A percentile compares a stretch with the other conserved stretches of the same genome.
Conservation (phyloP, 2,113 vertebrate species). For the Zosterops japonicus region DNA sequence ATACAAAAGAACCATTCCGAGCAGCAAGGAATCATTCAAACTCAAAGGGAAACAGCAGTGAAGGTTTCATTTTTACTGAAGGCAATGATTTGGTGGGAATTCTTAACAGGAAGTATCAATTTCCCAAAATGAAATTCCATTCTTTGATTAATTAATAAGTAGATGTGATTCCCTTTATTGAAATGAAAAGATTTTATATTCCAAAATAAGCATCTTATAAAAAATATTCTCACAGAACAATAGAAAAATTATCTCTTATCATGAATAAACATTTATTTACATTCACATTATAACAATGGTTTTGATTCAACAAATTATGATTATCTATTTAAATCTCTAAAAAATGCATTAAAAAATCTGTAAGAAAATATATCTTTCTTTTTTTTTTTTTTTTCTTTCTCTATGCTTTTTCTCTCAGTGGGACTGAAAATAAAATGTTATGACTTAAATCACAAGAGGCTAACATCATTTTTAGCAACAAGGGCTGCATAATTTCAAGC, state of each 20-base stretch:
- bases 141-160: constrained; percentile 72
- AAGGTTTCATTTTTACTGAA: constrained; percentile 58
- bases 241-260: constrained; percentile 48
- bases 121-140: constrained; percentile 66
- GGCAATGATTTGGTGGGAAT: constrained; percentile 57
- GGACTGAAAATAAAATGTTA: constrained; percentile 92
- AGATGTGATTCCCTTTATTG: constrained; percentile 58
- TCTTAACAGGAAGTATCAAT: constrained; percentile 61
- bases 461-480: constrained; percentile 93
- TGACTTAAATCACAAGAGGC: constrained; percentile 98
- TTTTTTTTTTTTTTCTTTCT: constrained; percentile 79
- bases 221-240: constrained; percentile 1
- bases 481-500: constrained; percentile 90
- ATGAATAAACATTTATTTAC: constrained; percentile 76
- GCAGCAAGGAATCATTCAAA: constrained; percentile 20
- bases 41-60: constrained; percentile 47
- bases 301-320: constrained; percentile 71
- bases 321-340: constrained; percentile 77
- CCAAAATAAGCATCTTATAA: constrained; percentile 43
- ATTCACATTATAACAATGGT: constrained; percentile 62
- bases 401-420: constrained; percentile 81
- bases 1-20: constrained; percentile 53
- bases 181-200: constrained; percentile 56
- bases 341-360: constrained; percentile 73
- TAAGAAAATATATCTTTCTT: constrained; percentile 75